phyloP scores from a whole-genome alignment of 2,888 invertebrate genomes.

The Lasiommata megera region DNA sequence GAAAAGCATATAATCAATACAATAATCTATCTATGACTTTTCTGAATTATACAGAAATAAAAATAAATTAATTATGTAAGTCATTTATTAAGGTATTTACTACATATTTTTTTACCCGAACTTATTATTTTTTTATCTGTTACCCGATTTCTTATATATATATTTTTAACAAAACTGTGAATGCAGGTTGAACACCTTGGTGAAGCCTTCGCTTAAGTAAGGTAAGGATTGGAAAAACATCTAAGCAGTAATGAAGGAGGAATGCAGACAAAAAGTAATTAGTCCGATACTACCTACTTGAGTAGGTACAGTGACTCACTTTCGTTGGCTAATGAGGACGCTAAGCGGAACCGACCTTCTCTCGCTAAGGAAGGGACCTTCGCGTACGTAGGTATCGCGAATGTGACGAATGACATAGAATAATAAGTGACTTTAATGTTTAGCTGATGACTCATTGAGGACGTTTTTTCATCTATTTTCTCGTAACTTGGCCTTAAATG shows the following conservation, averaged over 20 bases:
- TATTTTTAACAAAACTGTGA: too few species aligned
- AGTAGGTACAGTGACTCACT: conserved; percentile 42
- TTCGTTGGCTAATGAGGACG: conserved; percentile 48
- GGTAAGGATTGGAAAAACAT: conserved; percentile 2
- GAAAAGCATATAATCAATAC: too few species aligned
- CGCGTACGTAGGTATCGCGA: conserved; percentile 15
- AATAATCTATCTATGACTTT: too few species aligned
- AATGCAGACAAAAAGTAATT: conserved; percentile 26
- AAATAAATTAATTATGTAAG: too few species aligned
- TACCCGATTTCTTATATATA: too few species aligned
- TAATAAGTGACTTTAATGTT: conserved; percentile 18
- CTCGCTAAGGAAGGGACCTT: conserved; percentile 39
- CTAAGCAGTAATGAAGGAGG: conserved; percentile 14
- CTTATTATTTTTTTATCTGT: too few species aligned
- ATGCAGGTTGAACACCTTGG: too few species aligned
- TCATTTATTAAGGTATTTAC: too few species aligned
- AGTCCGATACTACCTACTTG: conserved; percentile 13
- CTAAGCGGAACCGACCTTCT: conserved; percentile 49
- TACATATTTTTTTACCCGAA: too few species aligned
- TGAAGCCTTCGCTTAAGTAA: not conserved
- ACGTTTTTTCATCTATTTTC: conserved; percentile 2
- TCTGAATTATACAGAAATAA: too few species aligned
- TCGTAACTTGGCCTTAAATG: too few species aligned
- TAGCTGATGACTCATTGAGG: conserved; percentile 15
- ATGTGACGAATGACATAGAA: conserved; percentile 21